Percentiles rank a stretch among this genome's conserved stretches.
Evolutionary conservation across 2,888 invertebrate species (phyloP).

Genomic region (Cartodere bifasciata): DNA sequence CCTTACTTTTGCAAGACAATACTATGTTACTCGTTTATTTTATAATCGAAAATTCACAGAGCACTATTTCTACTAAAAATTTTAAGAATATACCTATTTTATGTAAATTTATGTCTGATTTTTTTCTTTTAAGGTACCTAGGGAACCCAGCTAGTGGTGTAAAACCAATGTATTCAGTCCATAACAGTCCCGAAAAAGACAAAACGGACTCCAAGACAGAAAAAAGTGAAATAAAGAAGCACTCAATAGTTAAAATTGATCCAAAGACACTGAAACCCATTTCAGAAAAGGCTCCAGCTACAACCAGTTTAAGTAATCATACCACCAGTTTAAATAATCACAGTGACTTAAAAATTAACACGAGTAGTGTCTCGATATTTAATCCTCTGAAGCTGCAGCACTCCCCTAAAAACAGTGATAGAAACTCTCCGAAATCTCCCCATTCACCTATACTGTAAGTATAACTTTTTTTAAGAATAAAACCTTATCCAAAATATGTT

Average conservation of each 20-base stretch:
- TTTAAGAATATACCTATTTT: too few relatives aligned
- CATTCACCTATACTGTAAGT: too few relatives aligned
- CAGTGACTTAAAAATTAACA: conserved; percentile 32
- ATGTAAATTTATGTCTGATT: too few relatives aligned
- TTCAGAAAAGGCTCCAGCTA: conserved; percentile 31
- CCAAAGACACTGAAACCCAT: conserved; percentile 46
- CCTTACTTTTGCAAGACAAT: too few relatives aligned
- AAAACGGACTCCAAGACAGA: conserved; percentile 21
- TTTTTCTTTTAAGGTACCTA: conserved; percentile 17
- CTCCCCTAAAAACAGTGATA: conserved; percentile 25
- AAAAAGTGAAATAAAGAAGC: conserved; percentile 31
- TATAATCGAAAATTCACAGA: too few relatives aligned
- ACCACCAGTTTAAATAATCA: too few relatives aligned
- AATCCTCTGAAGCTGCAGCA: conserved; percentile 33
- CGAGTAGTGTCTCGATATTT: conserved; percentile 35
- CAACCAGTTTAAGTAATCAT: conserved; percentile 23
- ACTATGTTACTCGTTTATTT: too few relatives aligned
- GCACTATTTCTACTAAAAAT: too few relatives aligned
- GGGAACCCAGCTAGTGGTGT: conserved; percentile 48
- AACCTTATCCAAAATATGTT: too few relatives aligned
- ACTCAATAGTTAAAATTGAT: conserved; percentile 41
- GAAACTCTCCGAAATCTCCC: conserved; percentile 30
- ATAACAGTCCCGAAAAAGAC: conserved; percentile 31
- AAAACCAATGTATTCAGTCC: conserved; percentile 44
- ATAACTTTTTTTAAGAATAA: too few relatives aligned